Evolutionary conservation across 2,888 invertebrate genomes (phyloP).

Genomic region (Steinernema hermaphroditum): DNA sequence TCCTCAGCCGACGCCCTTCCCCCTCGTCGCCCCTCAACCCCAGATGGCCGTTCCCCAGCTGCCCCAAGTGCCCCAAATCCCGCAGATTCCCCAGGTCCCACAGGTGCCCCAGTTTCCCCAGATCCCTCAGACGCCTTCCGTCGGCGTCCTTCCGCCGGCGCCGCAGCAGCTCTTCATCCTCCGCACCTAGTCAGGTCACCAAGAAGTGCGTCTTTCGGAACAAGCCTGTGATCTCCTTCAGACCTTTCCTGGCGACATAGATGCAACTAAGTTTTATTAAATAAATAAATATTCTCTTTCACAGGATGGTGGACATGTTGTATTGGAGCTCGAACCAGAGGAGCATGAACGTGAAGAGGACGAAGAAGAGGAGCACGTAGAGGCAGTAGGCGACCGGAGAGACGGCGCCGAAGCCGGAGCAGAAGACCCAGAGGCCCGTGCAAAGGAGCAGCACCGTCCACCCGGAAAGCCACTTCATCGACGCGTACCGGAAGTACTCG

Average conservation of each 20-base stretch:
- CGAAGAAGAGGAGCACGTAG: constrained; percentile 53
- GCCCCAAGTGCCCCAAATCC: constrained; percentile 1
- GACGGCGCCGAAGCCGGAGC: constrained; percentile 44
- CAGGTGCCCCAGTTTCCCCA: constrained; percentile 1
- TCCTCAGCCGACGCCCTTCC: neutral
- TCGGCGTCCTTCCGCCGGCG: neutral
- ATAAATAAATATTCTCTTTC: neutral
- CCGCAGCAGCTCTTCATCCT: constrained; percentile 27
- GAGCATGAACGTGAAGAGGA: constrained; percentile 52
- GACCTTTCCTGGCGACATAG: too few species aligned
- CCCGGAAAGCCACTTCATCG: constrained; percentile 57
- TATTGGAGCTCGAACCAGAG: constrained; percentile 64
- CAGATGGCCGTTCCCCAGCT: neutral
- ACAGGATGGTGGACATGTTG: constrained; percentile 60
- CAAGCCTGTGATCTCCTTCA: constrained; percentile 5
- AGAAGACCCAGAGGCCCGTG: constrained; percentile 51
- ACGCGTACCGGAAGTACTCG: constrained; percentile 63
- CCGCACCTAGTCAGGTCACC: neutral
- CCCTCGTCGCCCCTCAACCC: neutral
- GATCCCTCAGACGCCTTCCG: neutral
- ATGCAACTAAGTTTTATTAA: too few species aligned
- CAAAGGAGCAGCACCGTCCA: constrained; percentile 47
- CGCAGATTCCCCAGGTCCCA: neutral
- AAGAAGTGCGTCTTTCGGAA: neutral
- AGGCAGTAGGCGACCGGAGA: constrained; percentile 50